Percentiles rank a stretch among this genome's conserved stretches.
Evolutionary conservation across 2,888 invertebrate species (phyloP).

Genomic region (Stenolophus ochropezus): DNA sequence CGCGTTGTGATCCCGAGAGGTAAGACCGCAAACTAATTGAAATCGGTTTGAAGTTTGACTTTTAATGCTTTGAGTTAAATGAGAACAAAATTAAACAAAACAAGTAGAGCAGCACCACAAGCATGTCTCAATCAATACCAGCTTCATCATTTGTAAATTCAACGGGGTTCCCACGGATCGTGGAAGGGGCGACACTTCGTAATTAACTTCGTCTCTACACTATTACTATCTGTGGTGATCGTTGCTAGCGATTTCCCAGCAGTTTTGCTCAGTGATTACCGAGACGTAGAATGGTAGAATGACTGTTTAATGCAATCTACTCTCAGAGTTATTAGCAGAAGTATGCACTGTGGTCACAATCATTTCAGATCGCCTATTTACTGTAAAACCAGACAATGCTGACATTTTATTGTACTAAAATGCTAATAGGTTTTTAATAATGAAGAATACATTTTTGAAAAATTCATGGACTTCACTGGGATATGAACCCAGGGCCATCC

Average conservation of each 20-base stretch:
- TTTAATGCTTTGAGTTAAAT: background rate
- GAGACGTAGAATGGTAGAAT: no score
- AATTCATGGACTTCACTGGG: no score
- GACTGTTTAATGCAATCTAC: no score
- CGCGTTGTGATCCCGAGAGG: background rate
- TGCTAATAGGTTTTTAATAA: no score
- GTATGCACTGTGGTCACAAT: no score
- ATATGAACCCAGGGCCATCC: no score
- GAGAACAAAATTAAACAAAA: conserved; percentile 11
- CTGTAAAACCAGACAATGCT: no score
- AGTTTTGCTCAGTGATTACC: no score
- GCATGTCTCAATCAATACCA: conserved; percentile 10
- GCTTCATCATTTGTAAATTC: conserved; percentile 29
- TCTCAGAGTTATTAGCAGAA: no score
- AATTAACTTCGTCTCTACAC: conserved; percentile 4
- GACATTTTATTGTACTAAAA: no score
- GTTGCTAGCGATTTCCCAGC: background rate
- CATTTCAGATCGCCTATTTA: no score
- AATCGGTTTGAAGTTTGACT: background rate
- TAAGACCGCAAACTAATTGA: background rate
- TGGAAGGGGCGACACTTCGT: background rate
- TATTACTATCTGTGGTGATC: background rate
- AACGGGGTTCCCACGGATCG: background rate
- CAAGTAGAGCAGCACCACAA: conserved; percentile 11
- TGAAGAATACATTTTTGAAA: no score